These are phyloP conservation scores for Pseudobourletiella spinata DNA, from an alignment of 1,140 invertebrate species.

Conservation along the genomic window DNA sequence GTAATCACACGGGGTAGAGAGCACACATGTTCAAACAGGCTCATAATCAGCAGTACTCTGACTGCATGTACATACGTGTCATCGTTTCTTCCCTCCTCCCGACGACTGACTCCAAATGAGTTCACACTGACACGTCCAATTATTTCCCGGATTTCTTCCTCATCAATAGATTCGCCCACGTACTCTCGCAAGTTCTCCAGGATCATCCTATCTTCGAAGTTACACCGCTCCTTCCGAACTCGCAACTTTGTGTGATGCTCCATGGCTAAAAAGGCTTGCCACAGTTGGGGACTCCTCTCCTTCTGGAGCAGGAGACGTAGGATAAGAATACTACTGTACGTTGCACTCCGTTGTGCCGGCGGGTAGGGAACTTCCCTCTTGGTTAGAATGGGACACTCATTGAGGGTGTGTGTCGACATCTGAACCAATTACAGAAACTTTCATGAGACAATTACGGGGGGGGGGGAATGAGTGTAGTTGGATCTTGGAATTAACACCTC, in stretches of 20 bases:
- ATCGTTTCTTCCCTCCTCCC: slow-evolving; percentile 1
- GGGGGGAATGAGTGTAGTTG: too few relatives aligned
- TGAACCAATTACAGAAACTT: slow-evolving; percentile 2
- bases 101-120: background rate
- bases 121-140: slow-evolving; percentile 10
- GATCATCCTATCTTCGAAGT: background rate
- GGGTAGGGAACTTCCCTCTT: slow-evolving; percentile 4
- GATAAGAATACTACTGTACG: slow-evolving; percentile 7
- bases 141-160: slow-evolving; percentile 1
- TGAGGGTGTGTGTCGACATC: slow-evolving; percentile 1
- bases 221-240: background rate
- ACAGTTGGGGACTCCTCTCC: background rate
- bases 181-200: background rate
- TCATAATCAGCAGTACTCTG: too few relatives aligned
- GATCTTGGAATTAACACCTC: too few relatives aligned
- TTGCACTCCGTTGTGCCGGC: background rate
- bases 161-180: background rate
- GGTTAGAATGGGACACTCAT: slow-evolving; percentile 7
- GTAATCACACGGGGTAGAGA: too few relatives aligned
- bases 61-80: too few relatives aligned
- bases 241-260: slow-evolving; percentile 10
- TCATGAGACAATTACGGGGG: too few relatives aligned
- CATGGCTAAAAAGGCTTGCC: slow-evolving; percentile 9
- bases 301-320: slow-evolving; percentile 6
- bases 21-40: too few relatives aligned